phyloP scores from a whole-genome alignment of 2,888 invertebrate species.

The Hirudinaria manillensis region DNA sequence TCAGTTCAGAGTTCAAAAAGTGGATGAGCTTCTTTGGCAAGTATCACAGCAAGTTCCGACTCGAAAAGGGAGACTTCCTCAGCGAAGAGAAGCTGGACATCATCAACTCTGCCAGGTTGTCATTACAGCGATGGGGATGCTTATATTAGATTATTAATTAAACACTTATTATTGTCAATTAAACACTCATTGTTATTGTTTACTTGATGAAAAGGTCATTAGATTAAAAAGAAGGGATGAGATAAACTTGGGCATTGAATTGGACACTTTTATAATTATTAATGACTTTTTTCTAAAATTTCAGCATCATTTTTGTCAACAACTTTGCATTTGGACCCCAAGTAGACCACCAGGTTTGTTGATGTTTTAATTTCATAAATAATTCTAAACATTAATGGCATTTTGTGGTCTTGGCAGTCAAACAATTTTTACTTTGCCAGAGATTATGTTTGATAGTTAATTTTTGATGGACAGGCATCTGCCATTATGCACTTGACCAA shows the following conservation, averaged over 20 bases:
- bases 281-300: not conserved
- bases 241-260: too few relatives aligned
- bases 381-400: not conserved
- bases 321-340: constrained; percentile 98
- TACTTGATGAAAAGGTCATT: too few relatives aligned
- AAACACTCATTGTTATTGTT: not conserved
- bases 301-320: constrained; percentile 87
- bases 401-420: not conserved
- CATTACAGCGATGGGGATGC: not conserved
- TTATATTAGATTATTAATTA: not conserved
- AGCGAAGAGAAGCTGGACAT: constrained; percentile 84
- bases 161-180: not conserved
- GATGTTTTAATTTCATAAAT: not conserved
- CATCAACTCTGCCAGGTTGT: constrained; percentile 76
- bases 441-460: too few relatives aligned
- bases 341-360: constrained; percentile 71
- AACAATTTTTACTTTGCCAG: too few relatives aligned
- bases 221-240: too few relatives aligned
- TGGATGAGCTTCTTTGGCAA: constrained; percentile 99
- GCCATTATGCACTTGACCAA: too few relatives aligned
- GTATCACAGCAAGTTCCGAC: constrained; percentile 72
- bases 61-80: constrained; percentile 87
- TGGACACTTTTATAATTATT: too few relatives aligned
- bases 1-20: constrained; percentile 81
- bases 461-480: too few relatives aligned